Evolutionary conservation across 23 tunicate genomes (phyloP).

Genomic region (Corella eumyota): DNA sequence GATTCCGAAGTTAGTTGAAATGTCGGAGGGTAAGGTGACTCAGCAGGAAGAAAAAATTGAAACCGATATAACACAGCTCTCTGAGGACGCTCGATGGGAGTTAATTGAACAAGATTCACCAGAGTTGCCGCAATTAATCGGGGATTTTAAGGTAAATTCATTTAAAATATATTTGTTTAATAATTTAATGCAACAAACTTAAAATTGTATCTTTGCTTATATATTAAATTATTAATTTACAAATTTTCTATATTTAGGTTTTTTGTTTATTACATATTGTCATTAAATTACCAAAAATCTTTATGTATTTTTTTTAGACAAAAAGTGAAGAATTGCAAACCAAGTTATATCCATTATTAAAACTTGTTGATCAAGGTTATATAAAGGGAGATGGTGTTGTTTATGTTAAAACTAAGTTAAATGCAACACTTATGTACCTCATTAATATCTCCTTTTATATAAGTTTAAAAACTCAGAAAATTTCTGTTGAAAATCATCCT

Average conservation of each 20-base stretch:
- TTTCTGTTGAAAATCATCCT: constrained; percentile 44
- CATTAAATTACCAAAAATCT: not conserved
- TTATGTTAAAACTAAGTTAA: constrained; percentile 37
- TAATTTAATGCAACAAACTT: no score
- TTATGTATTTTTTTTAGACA: constrained; percentile 20
- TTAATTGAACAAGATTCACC: constrained; percentile 68
- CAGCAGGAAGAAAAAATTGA: not conserved
- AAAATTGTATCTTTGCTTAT: no score
- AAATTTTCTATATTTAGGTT: not conserved
- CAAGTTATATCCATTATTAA: constrained; percentile 30
- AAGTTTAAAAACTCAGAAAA: constrained; percentile 34
- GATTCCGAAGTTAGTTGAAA: no score
- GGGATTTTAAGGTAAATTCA: constrained; percentile 57
- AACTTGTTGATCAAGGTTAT: constrained; percentile 17
- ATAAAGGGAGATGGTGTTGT: constrained; percentile 37
- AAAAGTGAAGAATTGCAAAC: constrained; percentile 27
- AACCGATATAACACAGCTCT: constrained; percentile 39
- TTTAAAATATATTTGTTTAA: no score
- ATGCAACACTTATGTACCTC: constrained; percentile 32
- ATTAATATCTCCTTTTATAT: constrained; percentile 76
- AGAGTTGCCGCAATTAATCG: constrained; percentile 42
- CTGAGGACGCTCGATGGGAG: constrained; percentile 65
- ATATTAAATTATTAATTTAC: no score
- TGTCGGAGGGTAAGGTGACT: not conserved
- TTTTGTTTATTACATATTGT: not conserved